phyloP scores from a whole-genome alignment of 2,888 invertebrate genomes.

The Furcula furcula region DNA sequence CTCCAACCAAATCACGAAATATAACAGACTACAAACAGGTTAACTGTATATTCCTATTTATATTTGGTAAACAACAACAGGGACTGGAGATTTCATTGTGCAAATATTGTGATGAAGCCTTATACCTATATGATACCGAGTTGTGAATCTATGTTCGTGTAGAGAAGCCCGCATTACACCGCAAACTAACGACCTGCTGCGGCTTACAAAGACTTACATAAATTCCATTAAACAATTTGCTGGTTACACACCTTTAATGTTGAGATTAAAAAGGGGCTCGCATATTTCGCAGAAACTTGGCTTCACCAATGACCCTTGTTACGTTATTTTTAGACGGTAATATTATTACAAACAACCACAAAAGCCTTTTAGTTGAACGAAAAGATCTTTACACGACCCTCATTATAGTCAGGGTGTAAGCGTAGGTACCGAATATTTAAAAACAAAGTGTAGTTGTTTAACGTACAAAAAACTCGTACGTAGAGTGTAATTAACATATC shows the following conservation, averaged over 20 bases:
- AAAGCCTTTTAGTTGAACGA: neutral
- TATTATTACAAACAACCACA: constrained; percentile 9
- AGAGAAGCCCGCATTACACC: constrained; percentile 18
- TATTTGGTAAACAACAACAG: too few relatives aligned
- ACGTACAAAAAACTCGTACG: too few relatives aligned
- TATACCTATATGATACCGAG: constrained; percentile 5
- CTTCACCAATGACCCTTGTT: constrained; percentile 21
- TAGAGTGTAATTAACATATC: neutral
- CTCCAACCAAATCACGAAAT: too few relatives aligned
- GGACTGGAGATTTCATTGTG: neutral
- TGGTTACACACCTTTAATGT: constrained; percentile 27
- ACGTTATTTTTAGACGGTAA: constrained; percentile 11
- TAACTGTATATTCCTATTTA: too few relatives aligned
- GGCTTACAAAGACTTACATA: constrained; percentile 33
- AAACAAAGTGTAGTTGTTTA: too few relatives aligned
- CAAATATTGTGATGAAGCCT: constrained; percentile 24
- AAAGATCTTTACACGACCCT: too few relatives aligned
- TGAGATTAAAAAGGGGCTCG: constrained; percentile 33
- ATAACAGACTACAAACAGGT: too few relatives aligned
- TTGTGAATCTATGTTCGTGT: neutral
- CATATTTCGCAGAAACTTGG: constrained; percentile 27
- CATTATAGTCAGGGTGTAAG: too few relatives aligned
- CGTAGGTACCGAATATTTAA: too few relatives aligned
- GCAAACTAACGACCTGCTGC: constrained; percentile 7
- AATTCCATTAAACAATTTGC: constrained; percentile 28